phyloP scores from a whole-genome alignment of 2,888 invertebrate genomes.

The Temnothorax ravouxi region DNA sequence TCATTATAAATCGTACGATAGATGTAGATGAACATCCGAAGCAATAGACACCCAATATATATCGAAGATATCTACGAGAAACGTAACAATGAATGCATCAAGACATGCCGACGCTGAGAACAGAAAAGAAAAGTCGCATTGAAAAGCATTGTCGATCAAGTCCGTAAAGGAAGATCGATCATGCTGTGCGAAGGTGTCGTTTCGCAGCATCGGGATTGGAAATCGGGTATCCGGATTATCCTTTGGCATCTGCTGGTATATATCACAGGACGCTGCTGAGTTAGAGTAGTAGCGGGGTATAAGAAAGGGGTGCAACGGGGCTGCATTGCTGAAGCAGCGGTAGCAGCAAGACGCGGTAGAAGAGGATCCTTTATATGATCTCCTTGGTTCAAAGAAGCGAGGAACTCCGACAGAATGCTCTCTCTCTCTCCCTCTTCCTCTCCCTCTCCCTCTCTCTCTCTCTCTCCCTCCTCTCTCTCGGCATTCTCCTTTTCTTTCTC shows the following conservation, averaged over 20 bases:
- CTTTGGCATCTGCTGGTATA: constrained; percentile 65
- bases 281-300: constrained; percentile 45
- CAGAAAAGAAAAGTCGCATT: constrained; percentile 43
- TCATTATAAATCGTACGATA: background rate
- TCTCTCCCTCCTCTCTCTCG: background rate
- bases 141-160: constrained; percentile 48
- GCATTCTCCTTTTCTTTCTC: constrained; percentile 81
- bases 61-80: constrained; percentile 6
- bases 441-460: background rate
- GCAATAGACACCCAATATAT: background rate
- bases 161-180: constrained; percentile 52
- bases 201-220: constrained; percentile 65
- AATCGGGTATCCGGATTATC: constrained; percentile 73
- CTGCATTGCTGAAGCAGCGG: constrained; percentile 65
- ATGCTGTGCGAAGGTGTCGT: constrained; percentile 56
- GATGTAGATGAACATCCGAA: background rate
- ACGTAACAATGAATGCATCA: background rate
- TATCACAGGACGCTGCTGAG: constrained; percentile 54
- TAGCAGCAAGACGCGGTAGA: constrained; percentile 66
- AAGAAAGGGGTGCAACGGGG: constrained; percentile 18
- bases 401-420: constrained; percentile 44
- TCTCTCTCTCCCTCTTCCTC: background rate
- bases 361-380: constrained; percentile 72
- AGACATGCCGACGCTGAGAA: background rate
- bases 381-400: constrained; percentile 69